Percentiles rank a stretch among this genome's conserved stretches.
These are phyloP conservation scores for Lysiphlebus fabarum DNA, from an alignment of 1,140 invertebrate species.

Conservation along the genomic window DNA sequence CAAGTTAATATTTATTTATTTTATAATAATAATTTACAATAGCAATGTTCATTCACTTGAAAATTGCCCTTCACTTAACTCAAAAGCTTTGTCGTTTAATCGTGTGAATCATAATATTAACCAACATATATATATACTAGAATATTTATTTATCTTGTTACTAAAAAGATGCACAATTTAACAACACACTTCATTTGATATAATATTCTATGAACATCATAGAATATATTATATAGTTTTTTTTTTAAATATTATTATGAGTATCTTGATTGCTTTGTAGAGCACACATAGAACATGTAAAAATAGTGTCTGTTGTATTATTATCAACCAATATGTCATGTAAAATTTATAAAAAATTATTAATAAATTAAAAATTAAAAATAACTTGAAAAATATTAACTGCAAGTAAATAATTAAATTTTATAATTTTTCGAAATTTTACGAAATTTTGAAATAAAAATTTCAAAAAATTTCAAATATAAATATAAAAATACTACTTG, in stretches of 20 bases:
- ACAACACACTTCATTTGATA: slow-evolving; percentile 35
- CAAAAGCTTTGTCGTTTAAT: slow-evolving; percentile 31
- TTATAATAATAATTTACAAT: too few species aligned
- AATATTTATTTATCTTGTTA: slow-evolving; percentile 37
- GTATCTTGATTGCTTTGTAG: slow-evolving; percentile 3
- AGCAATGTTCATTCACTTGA: slow-evolving; percentile 29
- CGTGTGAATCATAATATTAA: slow-evolving; percentile 30
- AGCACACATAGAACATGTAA: slow-evolving; percentile 1
- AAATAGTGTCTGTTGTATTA: neutral
- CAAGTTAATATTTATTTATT: too few species aligned
- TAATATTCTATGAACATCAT: slow-evolving; percentile 8
- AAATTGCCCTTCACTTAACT: slow-evolving; percentile 28
- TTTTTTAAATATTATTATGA: neutral
- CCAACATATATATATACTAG: slow-evolving; percentile 19
- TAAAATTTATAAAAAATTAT: too few species aligned
- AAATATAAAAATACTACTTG: too few species aligned
- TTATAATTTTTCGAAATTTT: too few species aligned
- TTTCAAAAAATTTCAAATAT: too few species aligned
- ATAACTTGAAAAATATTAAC: too few species aligned
- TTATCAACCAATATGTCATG: too few species aligned
- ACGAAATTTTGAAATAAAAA: too few species aligned
- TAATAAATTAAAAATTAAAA: too few species aligned
- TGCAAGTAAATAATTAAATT: too few species aligned
- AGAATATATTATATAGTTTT: neutral
- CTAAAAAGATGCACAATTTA: slow-evolving; percentile 39